Evolutionary conservation across 2,797 vertebrate species (phyloP).

Genomic region (Phataginus tetradactyla): DNA sequence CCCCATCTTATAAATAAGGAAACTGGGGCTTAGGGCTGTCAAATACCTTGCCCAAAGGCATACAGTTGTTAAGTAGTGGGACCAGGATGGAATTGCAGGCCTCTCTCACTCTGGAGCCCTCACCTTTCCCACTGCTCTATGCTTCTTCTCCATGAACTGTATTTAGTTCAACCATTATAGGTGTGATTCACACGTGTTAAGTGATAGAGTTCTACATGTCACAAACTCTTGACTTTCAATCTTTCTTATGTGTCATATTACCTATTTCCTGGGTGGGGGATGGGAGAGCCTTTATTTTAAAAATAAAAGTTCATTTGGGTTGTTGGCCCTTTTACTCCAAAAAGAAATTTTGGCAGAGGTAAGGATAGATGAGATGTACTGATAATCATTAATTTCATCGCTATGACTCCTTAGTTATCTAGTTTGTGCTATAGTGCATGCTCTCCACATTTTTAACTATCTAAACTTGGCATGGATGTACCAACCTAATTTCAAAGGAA

Average conservation of each 20-base stretch:
- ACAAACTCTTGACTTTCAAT: neutral
- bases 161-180: neutral
- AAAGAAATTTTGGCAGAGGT: neutral
- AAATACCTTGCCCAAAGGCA: neutral
- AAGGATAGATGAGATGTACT: neutral
- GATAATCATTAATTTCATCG: slow-evolving; percentile 19
- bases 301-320: neutral
- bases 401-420: neutral
- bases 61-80: neutral
- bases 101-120: neutral
- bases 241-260: neutral
- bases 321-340: neutral
- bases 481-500: neutral
- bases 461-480: neutral
- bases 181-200: neutral
- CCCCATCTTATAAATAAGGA: neutral
- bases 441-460: neutral
- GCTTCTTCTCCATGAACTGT: neutral
- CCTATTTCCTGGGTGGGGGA: neutral
- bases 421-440: neutral
- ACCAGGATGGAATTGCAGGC: neutral
- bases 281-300: neutral
- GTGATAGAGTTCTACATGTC: neutral
- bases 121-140: neutral
- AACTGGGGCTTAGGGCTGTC: neutral